Base-by-base conservation (phyloP, 2,113 vertebrate species). In the Indicator indicator region DNA sequence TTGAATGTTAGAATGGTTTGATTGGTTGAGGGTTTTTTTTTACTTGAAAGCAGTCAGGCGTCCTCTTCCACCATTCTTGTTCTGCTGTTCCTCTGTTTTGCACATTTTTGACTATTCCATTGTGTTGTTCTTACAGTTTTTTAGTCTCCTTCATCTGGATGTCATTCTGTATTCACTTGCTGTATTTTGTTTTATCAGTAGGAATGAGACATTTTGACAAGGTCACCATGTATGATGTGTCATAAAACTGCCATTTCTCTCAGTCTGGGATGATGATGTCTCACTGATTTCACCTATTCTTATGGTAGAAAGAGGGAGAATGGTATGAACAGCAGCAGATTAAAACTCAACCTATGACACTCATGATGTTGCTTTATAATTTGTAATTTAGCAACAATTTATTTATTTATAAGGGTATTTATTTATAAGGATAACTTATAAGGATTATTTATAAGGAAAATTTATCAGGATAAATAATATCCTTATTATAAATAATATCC, bases 171-270 rank as follows among this genome's bases (percentile, higher is more conserved):
- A 70, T 86, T 86, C 81, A 46, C n/a, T 81, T 1, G 0, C 52
- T 59, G 54, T 67, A 50, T 83, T 94, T 95, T 95, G 86, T 90
- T 92, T 83, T 74, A 77, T 78, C 86, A 68, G 24, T 55, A 86
- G 54, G 42, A 91, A 74, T 74, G 64, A 94, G 65, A 86, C 24
- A 74, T 93, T 95, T 95, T 95, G 83, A 92, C 91, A 90, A 90
- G 83, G 80, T 92, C 69, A 77, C 36, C 20, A 30, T 88, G 63
- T 92, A 90, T 70, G 63, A 62, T 44, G 65, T 52, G 38, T 80
- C 76, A 90, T 72, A 90, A 86, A 79, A 42, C 46, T 63, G 27
- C 50, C 26, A 90, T 88, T 93, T 86, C 40, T 92, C 73, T 90
- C 55, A 50, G 10, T 80, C 63, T 80, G 27, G 13, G 26, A 58